Conservation (phyloP, 2,797 vertebrate genomes). For the Botia almorhae region DNA sequence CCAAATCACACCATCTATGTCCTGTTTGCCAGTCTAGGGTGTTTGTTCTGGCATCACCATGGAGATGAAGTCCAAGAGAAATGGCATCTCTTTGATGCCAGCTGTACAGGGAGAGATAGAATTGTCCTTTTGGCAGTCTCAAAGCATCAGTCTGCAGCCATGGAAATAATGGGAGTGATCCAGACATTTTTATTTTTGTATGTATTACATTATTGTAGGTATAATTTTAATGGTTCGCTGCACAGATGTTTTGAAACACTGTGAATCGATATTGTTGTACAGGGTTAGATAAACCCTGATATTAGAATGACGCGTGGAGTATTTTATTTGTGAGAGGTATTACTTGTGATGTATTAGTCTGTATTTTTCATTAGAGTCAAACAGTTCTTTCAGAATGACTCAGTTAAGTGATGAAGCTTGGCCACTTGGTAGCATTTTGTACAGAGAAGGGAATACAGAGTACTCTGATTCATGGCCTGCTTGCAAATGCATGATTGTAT, state of each 20-base stretch:
- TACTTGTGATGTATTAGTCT: constrained; percentile 24
- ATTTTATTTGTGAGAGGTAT: constrained; percentile 46
- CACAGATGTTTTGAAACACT: constrained; percentile 10
- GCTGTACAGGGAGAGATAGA: constrained; percentile 19
- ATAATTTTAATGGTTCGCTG: constrained; percentile 10
- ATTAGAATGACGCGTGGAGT: constrained; percentile 17
- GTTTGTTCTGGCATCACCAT: constrained; percentile 23
- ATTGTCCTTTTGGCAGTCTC: constrained; percentile 37
- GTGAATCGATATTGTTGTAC: constrained; percentile 22
- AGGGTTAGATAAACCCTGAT: constrained; percentile 27
- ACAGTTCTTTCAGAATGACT: constrained; percentile 20
- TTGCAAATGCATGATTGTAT: constrained; percentile 35
- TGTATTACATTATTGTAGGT: constrained; percentile 11
- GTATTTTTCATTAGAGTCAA: constrained; percentile 40
- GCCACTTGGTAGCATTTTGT: constrained; percentile 36
- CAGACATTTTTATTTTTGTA: constrained; percentile 45
- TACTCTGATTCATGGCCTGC: constrained; percentile 21
- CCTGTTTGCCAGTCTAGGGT: neutral
- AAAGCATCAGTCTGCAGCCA: constrained; percentile 32
- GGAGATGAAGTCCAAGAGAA: constrained; percentile 24
- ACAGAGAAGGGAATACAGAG: constrained; percentile 15
- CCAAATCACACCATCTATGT: neutral
- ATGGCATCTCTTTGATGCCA: constrained; percentile 21
- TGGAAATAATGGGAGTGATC: constrained; percentile 25
- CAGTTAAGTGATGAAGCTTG: constrained; percentile 24